Evolutionary conservation across 2,888 invertebrate species (phyloP).

Genomic region (Tricholauxania praeusta): DNA sequence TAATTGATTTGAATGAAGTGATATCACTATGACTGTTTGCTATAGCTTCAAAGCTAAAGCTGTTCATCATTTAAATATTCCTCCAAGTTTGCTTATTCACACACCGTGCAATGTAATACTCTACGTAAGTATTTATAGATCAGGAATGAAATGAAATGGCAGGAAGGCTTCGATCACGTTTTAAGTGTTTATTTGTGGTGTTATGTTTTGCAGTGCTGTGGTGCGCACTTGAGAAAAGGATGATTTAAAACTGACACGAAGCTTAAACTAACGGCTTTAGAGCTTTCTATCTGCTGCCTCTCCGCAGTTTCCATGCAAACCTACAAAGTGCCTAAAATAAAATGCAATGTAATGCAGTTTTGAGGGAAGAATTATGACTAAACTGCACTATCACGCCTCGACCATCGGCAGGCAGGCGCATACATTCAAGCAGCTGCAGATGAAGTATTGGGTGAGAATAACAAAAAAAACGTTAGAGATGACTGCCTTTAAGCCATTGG

Average conservation of each 20-base stretch:
- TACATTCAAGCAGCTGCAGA: neutral
- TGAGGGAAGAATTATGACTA: constrained; percentile 20
- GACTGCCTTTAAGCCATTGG: constrained; percentile 16
- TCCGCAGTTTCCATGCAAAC: neutral
- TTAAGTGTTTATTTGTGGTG: constrained; percentile 32
- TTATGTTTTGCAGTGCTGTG: too few species aligned
- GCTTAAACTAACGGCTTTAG: constrained; percentile 26
- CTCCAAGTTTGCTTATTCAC: too few species aligned
- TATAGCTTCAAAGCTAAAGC: too few species aligned
- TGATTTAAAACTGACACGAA: constrained; percentile 38
- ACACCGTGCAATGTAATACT: too few species aligned
- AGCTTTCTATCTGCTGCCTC: neutral
- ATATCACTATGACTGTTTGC: too few species aligned
- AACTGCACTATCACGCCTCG: constrained; percentile 20
- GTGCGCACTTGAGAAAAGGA: constrained; percentile 28
- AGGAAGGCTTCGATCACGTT: constrained; percentile 30
- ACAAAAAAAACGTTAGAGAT: neutral
- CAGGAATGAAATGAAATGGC: neutral
- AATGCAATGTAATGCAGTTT: neutral
- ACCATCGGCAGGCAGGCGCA: neutral
- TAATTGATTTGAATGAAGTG: too few species aligned
- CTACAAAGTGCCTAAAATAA: neutral
- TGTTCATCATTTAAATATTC: too few species aligned
- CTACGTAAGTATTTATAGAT: too few species aligned
- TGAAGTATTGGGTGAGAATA: constrained; percentile 22